Base-by-base conservation (phyloP, 2,113 vertebrate genomes). In the Psilopsiagon aurifrons region DNA sequence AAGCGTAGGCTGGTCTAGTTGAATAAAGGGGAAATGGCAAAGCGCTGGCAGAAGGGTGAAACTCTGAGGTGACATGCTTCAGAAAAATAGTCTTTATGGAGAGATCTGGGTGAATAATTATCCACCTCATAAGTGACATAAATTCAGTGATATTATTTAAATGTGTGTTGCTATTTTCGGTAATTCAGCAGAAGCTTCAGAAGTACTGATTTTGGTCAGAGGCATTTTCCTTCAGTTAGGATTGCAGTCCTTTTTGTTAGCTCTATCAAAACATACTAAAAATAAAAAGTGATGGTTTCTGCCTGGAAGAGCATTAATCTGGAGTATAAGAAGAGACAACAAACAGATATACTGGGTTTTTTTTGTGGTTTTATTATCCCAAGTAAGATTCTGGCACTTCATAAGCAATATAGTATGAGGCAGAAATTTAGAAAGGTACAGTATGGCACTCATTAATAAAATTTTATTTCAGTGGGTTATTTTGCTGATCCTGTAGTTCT, bases 61-160 rank as follows among this genome's bases (percentile, higher is more conserved):
- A 52, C 12, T 74, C 54, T 19, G 41, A 39, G 29, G 8, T 51
- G 43, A n/a, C 3, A 1, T 7, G 3, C 16, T 47, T 62, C 46
- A 64, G 41, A 35, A 63, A 39, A 70, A 22, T 10, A 11, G 25
- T 9, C 29, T 60, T 51, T 55, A 31, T 75, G 39, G 33, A 41
- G 63, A 71, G 66, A 33, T 49, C 22, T 27, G 5, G 11, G 37
- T 52, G 41, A 71, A 89, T 4, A 60, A 7, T 60, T 89, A 33
- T 16, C 7, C 2, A 7, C 25, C 25, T 68, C 59, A 5, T 31
- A 62, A 41, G 27, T 25, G n/a, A 44, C 4, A 0, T 41, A n/a
- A 89, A 0, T 87, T 83, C 70, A 90, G 29, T n/a, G 75, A 23
- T 81, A 18, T 69, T 83, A 41, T 63, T 91, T 62, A 76, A 86